Conservation (phyloP, 2,888 invertebrate genomes). For the Brenthis ino region DNA sequence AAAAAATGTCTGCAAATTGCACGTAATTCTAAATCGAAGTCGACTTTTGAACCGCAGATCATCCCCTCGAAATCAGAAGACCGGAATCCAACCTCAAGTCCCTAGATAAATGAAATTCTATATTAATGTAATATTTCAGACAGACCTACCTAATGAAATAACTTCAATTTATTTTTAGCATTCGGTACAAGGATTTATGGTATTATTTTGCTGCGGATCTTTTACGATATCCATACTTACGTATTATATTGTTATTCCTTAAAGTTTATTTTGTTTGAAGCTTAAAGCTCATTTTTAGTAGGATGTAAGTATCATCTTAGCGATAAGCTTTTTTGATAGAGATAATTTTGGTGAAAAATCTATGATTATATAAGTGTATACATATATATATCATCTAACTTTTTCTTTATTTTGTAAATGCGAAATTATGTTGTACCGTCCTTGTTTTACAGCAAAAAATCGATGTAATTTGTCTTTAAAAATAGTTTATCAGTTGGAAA, state of each 20-base stretch:
- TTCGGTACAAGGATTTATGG: constrained; percentile 24
- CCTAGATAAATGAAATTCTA: constrained; percentile 48
- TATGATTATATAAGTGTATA: too few species aligned
- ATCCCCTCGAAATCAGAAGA: neutral
- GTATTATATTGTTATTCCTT: neutral
- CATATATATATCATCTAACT: too few species aligned
- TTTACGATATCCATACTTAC: neutral
- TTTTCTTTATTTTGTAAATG: too few species aligned
- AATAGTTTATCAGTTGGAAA: too few species aligned
- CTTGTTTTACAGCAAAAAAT: too few species aligned
- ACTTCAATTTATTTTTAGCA: constrained; percentile 41
- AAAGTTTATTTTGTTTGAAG: neutral
- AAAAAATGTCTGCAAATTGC: neutral
- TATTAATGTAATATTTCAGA: constrained; percentile 50
- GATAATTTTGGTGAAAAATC: too few species aligned
- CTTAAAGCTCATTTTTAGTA: too few species aligned
- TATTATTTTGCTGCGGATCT: constrained; percentile 10
- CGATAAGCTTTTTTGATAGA: too few species aligned
- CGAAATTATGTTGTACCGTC: too few species aligned
- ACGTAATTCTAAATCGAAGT: neutral
- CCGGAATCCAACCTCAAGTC: neutral
- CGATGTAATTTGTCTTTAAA: too few species aligned
- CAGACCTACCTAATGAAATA: constrained; percentile 46
- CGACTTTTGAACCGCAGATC: neutral
- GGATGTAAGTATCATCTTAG: too few species aligned